A percentile compares a stretch with the other conserved stretches of the same genome.
Evolutionary conservation across 2,113 vertebrate species (phyloP).

Genomic region (pig (Sus scrofa)): DNA sequence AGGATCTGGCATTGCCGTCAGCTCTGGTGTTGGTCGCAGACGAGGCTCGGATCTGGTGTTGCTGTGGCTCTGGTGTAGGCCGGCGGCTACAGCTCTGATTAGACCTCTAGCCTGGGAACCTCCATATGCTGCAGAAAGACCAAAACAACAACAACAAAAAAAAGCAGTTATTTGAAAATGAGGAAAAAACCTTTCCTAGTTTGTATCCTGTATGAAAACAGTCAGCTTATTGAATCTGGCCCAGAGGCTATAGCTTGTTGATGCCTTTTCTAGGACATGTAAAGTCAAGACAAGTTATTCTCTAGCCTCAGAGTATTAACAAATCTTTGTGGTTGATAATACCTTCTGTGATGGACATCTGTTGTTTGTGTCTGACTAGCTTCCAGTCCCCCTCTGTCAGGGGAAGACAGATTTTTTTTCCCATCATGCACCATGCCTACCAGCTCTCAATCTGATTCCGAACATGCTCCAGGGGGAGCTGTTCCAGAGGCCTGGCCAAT

Average conservation of each 20-base stretch:
- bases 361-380: too few relatives aligned
- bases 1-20: too few relatives aligned
- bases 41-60: too few relatives aligned
- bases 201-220: not conserved
- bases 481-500: not conserved
- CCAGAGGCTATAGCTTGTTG: not conserved
- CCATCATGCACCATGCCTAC: not conserved
- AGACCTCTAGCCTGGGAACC: too few relatives aligned
- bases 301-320: too few relatives aligned
- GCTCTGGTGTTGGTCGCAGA: too few relatives aligned
- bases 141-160: too few relatives aligned
- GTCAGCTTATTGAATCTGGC: too few relatives aligned
- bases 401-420: not conserved
- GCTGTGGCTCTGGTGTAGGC: too few relatives aligned
- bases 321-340: accelerated
- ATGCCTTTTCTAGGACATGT: not conserved
- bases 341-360: not conserved
- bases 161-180: not conserved
- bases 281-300: not conserved
- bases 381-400: not conserved
- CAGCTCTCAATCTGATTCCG: not conserved
- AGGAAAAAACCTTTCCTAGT: not conserved
- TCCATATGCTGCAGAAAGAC: too few relatives aligned
- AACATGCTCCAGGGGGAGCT: too few relatives aligned
- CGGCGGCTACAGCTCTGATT: too few relatives aligned